Evolutionary conservation across 2,888 invertebrate species (phyloP).

Genomic region (Mimumesa dahlbomi): DNA sequence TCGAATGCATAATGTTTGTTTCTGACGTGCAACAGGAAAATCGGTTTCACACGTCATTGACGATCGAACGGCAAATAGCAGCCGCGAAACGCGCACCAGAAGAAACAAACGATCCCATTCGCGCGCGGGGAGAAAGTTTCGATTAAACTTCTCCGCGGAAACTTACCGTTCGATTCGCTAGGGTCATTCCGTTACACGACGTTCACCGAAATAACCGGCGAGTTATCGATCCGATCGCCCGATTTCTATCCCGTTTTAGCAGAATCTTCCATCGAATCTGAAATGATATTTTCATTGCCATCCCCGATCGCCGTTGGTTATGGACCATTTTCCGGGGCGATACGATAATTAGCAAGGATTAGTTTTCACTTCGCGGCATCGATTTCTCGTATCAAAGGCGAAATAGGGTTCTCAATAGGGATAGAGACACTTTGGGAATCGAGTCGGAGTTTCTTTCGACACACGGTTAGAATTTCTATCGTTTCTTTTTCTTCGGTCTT

Average conservation of each 20-base stretch:
- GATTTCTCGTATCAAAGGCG: too few relatives aligned
- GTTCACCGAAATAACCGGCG: slow-evolving; percentile 33
- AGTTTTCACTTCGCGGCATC: neutral
- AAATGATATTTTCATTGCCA: neutral
- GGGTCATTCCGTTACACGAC: slow-evolving; percentile 12
- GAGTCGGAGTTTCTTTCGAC: too few relatives aligned
- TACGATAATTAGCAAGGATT: slow-evolving; percentile 5
- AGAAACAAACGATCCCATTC: too few relatives aligned
- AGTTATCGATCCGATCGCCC: slow-evolving; percentile 18
- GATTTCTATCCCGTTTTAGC: slow-evolving; percentile 1
- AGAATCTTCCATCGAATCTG: slow-evolving; percentile 10
- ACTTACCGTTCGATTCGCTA: slow-evolving; percentile 19
- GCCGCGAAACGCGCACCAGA: too few relatives aligned
- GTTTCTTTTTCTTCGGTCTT: too few relatives aligned
- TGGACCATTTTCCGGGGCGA: neutral
- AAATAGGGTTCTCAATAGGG: too few relatives aligned
- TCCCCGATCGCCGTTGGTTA: neutral
- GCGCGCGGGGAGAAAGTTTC: slow-evolving; percentile 15
- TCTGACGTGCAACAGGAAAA: slow-evolving; percentile 34
- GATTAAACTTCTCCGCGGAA: slow-evolving; percentile 8
- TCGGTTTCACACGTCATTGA: slow-evolving; percentile 28
- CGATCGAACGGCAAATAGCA: slow-evolving; percentile 10
- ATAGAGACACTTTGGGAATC: too few relatives aligned
- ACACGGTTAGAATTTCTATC: too few relatives aligned
- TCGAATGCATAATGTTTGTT: slow-evolving; percentile 28